Evolutionary conservation across 1,140 invertebrate species (phyloP), one percentile per base, ranked within the genome.

Genomic region (Zeugodacus cucurbitae): DNA sequence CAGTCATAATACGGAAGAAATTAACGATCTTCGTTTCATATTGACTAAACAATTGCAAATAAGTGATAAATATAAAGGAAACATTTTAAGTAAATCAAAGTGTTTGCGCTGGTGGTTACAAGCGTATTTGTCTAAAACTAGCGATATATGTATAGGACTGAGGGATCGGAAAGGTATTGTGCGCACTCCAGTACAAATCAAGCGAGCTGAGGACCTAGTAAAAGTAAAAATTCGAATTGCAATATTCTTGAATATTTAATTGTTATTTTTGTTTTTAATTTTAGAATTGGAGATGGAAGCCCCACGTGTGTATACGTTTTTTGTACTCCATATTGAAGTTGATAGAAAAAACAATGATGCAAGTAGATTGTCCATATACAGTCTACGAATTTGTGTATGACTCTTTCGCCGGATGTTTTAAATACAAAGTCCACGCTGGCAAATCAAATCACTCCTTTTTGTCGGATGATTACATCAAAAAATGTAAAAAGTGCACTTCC

Each of bases 361-460:
- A 85, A 6, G 78, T 85, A n/a, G 41, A 85, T 14, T 37, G 37
- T 26, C 78, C 78, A 44, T n/a, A 85, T 54, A 85, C 78, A 20
- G 41, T 48, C 37, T 85, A 48, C 78, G 78, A 85, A 7, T 85
- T 85, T 85, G 48, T 44, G 8, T 85, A 26, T 54, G 78, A 85
- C 37, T 85, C 78, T 10, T 26, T 14, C n/a, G 14, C 20, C 48
- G n/a, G 26, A 41, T 48, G 22, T 54, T 48, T 85, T 85, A 85
- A 85, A 54, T 54, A 17, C 1, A 44, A 54, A n/a, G 14, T 85
- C 22, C 78, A 85, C 22, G 17, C 1, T 8, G 78, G 78, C n/a
- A 85, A 85, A 54, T n/a, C 78, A 48, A 22, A 54, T 20, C n/a
- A 20, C n/a, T 85, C 78, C 5, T 85, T 85, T 26, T 41, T 85